Evolutionary conservation across 2,113 vertebrate species (phyloP), one percentile per base, ranked within the genome.

Genomic region (Rhinoderma darwinii): DNA sequence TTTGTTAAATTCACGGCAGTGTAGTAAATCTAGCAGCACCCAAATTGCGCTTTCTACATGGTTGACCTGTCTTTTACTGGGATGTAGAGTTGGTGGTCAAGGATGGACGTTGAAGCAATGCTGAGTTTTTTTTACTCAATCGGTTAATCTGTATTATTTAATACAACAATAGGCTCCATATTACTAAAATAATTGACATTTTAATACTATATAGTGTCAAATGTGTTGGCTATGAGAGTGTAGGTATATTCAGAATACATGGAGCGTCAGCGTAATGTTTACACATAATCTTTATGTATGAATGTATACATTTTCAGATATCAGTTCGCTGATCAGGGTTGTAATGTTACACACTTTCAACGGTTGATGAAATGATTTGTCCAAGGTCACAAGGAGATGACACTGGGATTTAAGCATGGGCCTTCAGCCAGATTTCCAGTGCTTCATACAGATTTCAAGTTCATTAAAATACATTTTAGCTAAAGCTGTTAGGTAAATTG

Each of bases 331-430:
- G 11, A 51, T 51, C 75, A 78, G 75, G 27, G 44, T 77, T 18
- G 74, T 77, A 44, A 47, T 27, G 41, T 75, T 72, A 41, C 35
- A 72, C 25, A 39, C 35, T 39, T 41, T 41, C 68, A 27, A 75
- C 4, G 8, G 10, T 47, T 47, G 41, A 47, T 75, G n/a, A 75
- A 75, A 41, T 44, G 73, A 75, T 75, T 75, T 75, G 39, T 75
- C 73, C 73, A 72, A 41, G 68, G 39, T 75, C 73, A 44, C 73
- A 75, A 72, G 68, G 68, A 72, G 68, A 72, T 75, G 73, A 44
- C 73, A 75, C 73, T 44, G 39, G 39, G 41, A 47, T 75, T 47
- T 75, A 17, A n/a, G 41, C 5, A 17, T 4, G 35, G 68, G 68
- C 68, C 68, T 72, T 8, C 68, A 39, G 68, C 41, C 73, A 75